These are phyloP conservation scores for Amblyopsis rosae DNA, from an alignment of 2,113 vertebrate species.

Conservation along the genomic window DNA sequence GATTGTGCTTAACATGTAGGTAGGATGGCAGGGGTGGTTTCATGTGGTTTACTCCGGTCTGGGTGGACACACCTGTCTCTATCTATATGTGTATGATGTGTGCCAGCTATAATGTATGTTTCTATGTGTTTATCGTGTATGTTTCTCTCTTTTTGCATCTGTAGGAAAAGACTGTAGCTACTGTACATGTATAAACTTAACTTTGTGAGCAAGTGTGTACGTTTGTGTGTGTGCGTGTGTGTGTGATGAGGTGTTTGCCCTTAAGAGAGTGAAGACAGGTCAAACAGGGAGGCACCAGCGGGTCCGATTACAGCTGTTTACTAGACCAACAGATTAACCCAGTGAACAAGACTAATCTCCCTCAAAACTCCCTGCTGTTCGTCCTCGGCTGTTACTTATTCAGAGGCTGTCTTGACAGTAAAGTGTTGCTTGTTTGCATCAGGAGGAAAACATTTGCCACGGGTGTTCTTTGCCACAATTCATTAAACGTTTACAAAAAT, in stretches of 20 bases:
- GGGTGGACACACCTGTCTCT: no score
- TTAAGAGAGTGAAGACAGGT: background rate
- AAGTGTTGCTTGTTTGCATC: no score
- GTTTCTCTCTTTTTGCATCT: no score
- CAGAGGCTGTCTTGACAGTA: background rate
- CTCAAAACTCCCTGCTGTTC: constrained; percentile 5
- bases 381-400: background rate
- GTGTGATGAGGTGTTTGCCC: constrained; percentile 26
- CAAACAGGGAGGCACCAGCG: background rate
- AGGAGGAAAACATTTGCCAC: no score
- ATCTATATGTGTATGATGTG: background rate
- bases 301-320: constrained; percentile 70
- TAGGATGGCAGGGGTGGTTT: no score
- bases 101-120: no score
- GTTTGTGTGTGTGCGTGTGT: background rate
- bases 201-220: background rate
- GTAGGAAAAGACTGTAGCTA: background rate
- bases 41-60: no score
- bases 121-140: no score
- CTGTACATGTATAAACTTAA: background rate
- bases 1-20: no score
- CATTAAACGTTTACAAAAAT: no score
- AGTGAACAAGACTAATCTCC: constrained; percentile 59
- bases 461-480: no score
- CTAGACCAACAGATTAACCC: constrained; percentile 70